Evolutionary conservation across 2,113 vertebrate genomes (phyloP), one percentile per base, ranked within the genome.

Genomic region (Uria aalge): DNA sequence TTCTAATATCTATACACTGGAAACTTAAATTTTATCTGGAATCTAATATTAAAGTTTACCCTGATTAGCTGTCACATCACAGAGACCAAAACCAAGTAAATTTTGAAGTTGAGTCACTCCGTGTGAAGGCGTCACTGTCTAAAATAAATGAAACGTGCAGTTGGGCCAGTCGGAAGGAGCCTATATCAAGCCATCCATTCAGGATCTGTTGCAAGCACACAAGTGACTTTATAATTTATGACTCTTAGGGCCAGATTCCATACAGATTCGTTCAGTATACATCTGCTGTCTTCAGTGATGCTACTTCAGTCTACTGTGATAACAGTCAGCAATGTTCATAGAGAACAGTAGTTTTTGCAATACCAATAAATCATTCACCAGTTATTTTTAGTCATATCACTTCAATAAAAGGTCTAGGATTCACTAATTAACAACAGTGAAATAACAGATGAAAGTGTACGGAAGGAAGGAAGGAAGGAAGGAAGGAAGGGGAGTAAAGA

Each of bases 201-300:
- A 71, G 7, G 8, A 79, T 68, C 91, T 83, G 38, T 76, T 95
- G 62, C 62, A 92, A 86, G 66, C 48, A 79, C 78, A 67, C 11
- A 55, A 80, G 64, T 0, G 4, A 64, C 71, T 95, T 88, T 59
- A 83, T 76, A 71, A 76, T 88, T 88, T 88, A 79, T 76, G 43
- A 85, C 57, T 76, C 29, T 75, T 56, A 88, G 56, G 48, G 67
- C 43, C 36, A 94, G 57, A 92, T 86, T 95, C 95, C 53, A 86
- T 69, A 68, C 59, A 76, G 83, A 95, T 95, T 96, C 90, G 94
- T 92, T 94, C 93, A 83, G 72, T 92, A 86, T 48, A 92, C 75
- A 94, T 76, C 83, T 88, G 63, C 83, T 92, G 86, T 91, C 75
- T 94, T 91, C 72, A 92, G 83, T 96, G 75, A 85, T 59, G 68